Base-by-base conservation (phyloP, 2,797 vertebrate species). In the Enteromius radiatus region DNA sequence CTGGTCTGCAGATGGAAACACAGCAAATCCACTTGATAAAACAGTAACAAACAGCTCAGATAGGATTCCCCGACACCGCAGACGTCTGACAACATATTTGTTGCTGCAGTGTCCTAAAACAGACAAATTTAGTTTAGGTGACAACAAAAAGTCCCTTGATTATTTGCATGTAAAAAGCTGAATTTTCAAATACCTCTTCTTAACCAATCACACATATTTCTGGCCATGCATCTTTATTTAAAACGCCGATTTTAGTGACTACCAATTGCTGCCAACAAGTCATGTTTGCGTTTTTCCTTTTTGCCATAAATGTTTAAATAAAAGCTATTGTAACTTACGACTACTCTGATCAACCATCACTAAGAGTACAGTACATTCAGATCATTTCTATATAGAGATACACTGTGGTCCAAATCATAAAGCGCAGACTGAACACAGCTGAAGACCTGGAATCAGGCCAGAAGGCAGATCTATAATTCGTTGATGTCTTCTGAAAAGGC, bases 381-480 rank as follows among this genome's bases (percentile, higher is more conserved):
- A 14, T 75, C 73, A 59, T 31, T 71, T 11, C 54, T 5, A 54
- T 33, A 28, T 17, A 14, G 31, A 54, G 36, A 76, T 59, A 67
- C 6, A 28, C 2, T 43, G 31, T 43, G 23, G 23, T 15, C 38
- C 41, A 77, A 47, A 69, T 77, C 49, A 77, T 61, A 70, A 31
- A 67, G 52, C 4, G n/a, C 52, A 77, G 15, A 52, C 19, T 82
- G 65, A 77, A 70, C 28, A 1, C 64, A 45, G 36, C 49, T 47
- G 74, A 83, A 69, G 41, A 70, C 69, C 41, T 83, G 81, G 81
- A 83, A 77, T 36, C 65, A 47, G 28, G 52, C 81, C 81, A 83
- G 74, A 59, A 83, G 74, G 74, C 65, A 47, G 70, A 83, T 77
- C 81, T 83, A 77, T 77, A 83, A 83, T 83, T 83, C 38, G 74